Base-by-base conservation (phyloP, 1,140 invertebrate species). In the Brachionus plicatilis region DNA sequence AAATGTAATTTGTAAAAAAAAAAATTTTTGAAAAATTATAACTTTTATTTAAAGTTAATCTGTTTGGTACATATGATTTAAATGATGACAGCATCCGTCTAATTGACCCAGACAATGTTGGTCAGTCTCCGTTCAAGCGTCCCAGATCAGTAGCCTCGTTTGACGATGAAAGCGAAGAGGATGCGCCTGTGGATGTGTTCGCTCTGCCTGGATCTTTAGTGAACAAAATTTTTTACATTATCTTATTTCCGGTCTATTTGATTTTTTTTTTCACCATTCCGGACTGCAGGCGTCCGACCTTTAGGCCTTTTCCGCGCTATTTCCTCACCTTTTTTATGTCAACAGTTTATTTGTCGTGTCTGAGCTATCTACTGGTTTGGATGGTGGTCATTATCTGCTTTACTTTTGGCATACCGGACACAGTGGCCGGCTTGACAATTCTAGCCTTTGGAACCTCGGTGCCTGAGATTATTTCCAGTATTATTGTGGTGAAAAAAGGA, bases 301-400 rank as follows among this genome's bases (percentile, higher is more conserved):
- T 76, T 50, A 8, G 95, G 94, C 88, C 93, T 93, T 76, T 76
- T 86, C 93, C 92, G 84, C 93, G 93, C 92, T 95, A 93, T 87
- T 93, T 93, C 0, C 66, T 95, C 1, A 94, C 94, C 0, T 95
- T 97, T 87, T 84, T 94, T 11, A 93, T 95, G 92, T 95, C 95
- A 87, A 93, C 96, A 79, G 89, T 94, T 11, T 96, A 95, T 95
- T 96, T 96, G 76, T 94, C 93, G 4, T 92, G 91, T 0, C 91
- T 95, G 0, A 95, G 94, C 2, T 97, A 96, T 88, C 87, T 96
- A 0, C 93, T 95, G 43, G 94, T 95, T 11, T 97, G 95, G 95
- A 93, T 95, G 91, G 96, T 96, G 75, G 96, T 76, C 2, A 76
- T 76, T 14, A 76, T 76, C 1, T 76, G 43, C 14, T 76, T 76